Conservation (phyloP, 2,113 vertebrate species). For the Dipodomys ordii region DNA sequence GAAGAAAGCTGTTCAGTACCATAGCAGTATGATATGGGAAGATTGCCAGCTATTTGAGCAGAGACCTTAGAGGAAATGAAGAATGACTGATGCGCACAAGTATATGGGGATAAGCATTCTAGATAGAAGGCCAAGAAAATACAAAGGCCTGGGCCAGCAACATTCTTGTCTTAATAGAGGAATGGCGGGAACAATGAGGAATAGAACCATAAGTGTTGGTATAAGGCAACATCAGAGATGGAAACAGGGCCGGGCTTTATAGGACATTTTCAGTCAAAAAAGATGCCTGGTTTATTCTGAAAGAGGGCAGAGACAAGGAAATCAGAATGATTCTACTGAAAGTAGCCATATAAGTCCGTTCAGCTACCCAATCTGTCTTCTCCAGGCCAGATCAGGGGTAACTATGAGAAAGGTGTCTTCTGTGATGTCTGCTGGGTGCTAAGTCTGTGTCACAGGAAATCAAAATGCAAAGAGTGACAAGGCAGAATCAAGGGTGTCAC, state of each 20-base stretch:
- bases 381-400: not conserved
- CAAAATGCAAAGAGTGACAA: constrained; percentile 66
- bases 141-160: not conserved
- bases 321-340: not conserved
- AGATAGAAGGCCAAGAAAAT: not conserved
- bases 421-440: constrained; percentile 48
- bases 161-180: not conserved
- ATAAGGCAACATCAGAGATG: not conserved
- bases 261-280: not conserved
- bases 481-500: constrained; percentile 62
- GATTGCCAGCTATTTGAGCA: not conserved
- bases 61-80: not conserved
- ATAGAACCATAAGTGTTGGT: not conserved
- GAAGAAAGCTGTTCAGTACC: not conserved
- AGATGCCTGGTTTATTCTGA: not conserved
- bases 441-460: constrained; percentile 55
- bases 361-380: not conserved
- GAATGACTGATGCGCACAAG: not conserved
- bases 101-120: not conserved
- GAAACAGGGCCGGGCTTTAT: rapidly evolving
- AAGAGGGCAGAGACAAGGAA: not conserved
- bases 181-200: not conserved
- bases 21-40: not conserved
- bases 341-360: rapidly evolving
- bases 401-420: not conserved